phyloP scores from a whole-genome alignment of 2,797 vertebrate genomes.

The Cyclopterus lumpus region DNA sequence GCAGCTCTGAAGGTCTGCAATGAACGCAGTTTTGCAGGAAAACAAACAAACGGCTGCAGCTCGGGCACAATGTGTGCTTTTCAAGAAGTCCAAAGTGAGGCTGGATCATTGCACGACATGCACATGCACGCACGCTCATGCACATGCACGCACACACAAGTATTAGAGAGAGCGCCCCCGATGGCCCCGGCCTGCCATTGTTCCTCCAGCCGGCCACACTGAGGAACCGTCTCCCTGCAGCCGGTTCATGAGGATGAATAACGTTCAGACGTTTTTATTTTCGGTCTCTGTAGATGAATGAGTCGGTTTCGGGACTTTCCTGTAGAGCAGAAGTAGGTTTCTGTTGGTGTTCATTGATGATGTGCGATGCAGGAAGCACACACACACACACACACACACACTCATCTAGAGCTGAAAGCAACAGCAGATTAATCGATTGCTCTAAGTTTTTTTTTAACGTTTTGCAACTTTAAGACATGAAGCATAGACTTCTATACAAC shows the following conservation, averaged over 20 bases:
- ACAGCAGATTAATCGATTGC: not conserved
- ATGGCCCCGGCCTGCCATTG: conserved; percentile 45
- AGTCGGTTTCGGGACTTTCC: conserved; percentile 59
- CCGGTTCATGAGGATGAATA: conserved; percentile 47
- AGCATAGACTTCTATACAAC: not conserved
- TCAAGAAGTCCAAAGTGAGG: conserved; percentile 73
- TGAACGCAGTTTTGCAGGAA: no score
- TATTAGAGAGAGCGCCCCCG: conserved; percentile 45
- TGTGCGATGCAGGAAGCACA: not conserved
- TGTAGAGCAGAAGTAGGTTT: conserved; percentile 46
- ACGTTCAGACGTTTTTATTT: conserved; percentile 32
- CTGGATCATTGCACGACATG: conserved; percentile 75
- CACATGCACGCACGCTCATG: conserved; percentile 27
- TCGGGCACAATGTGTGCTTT: conserved; percentile 47
- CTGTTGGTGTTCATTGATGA: conserved; percentile 27
- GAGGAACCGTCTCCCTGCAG: conserved; percentile 48
- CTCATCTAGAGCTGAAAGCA: not conserved
- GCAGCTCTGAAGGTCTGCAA: conserved; percentile 20
- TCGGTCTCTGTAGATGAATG: conserved; percentile 41
- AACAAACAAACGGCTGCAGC: conserved; percentile 43
- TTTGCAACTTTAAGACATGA: not conserved
- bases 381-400: not conserved
- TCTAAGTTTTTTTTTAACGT: no score
- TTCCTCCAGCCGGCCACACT: conserved; percentile 31
- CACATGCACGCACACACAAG: conserved; percentile 34